Base-by-base conservation (phyloP, 2,797 vertebrate genomes). In the Rhinophrynus dorsalis region DNA sequence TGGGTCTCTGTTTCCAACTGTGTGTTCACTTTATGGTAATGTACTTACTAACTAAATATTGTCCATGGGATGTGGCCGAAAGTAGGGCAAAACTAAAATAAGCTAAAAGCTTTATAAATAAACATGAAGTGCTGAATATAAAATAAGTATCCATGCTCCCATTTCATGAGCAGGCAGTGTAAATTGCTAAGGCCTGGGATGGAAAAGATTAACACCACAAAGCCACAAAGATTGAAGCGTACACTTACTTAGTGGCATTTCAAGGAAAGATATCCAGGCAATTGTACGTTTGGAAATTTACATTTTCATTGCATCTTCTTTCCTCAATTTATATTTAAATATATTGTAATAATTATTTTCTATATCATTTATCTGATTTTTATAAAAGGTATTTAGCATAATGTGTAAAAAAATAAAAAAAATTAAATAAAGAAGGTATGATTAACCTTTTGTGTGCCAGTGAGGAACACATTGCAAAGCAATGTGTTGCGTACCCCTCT, bases 1-100 rank as follows among this genome's bases (percentile, higher is more conserved):
- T 9, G 12, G 8, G 44, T 11, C 13, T 60, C 44, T 47, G 67
- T 30, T 76, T 56, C 40, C 10, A 61, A 56, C 72, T 74, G 54
- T 64, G 59, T 20, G 35, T 63, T 50, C 6, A 52, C 26, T 13
- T 38, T 47, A 58, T 52, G 2, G 58, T 74, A 45, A 75, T 17
- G 10, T 23, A 77, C 68, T 55, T 73, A 75, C 68, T 76, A 68
- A 3, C 2, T 8, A 71, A 9, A 6, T 11, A 18, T 23, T 68
- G 35, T 18, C 7, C 61, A 60, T 55, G 55, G 4, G 9, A 61
- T 4, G 13, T 57, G 67, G 68, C 26, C 74, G 13, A 76, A 61
- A 78, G 68, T 0, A 9, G n/a, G 24, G 3, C 1, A 15, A n/a
- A 74, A 68, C 20, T 29, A 51, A 51, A 68, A 65, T 44, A 67